These are phyloP conservation scores for Laspeyria flexula DNA, from an alignment of 2,888 invertebrate genomes.

Conservation along the genomic window DNA sequence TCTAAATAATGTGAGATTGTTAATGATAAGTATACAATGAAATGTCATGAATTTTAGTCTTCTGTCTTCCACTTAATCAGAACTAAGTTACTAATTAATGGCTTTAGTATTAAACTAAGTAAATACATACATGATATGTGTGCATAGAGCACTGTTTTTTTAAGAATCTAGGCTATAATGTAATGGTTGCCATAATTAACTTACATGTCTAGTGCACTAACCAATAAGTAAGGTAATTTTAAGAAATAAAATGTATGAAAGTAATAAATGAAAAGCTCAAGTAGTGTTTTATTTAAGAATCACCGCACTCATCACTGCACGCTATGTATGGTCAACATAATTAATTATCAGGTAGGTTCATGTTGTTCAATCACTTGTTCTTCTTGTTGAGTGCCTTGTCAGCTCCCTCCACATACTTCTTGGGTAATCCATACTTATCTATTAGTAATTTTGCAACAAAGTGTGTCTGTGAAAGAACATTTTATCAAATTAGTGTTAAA, in stretches of 20 bases:
- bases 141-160: too few species aligned
- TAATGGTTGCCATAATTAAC: constrained; percentile 32
- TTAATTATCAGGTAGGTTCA: too few species aligned
- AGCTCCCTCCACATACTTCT: constrained; percentile 90
- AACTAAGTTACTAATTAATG: constrained; percentile 4
- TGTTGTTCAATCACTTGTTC: constrained; percentile 66
- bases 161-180: too few species aligned
- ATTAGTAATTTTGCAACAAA: constrained; percentile 82
- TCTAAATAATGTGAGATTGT: neutral
- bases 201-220: constrained; percentile 2
- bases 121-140: too few species aligned
- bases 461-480: constrained; percentile 68
- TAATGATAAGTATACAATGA: constrained; percentile 14
- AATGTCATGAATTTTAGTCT: constrained; percentile 40
- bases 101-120: neutral
- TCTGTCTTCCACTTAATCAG: constrained; percentile 49
- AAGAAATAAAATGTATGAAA: constrained; percentile 29
- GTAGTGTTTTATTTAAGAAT: constrained; percentile 38
- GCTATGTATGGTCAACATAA: constrained; percentile 5
- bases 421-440: constrained; percentile 92
- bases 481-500: too few species aligned
- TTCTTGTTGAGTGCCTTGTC: constrained; percentile 91
- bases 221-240: constrained; percentile 21
- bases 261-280: constrained; percentile 35
- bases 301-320: constrained; percentile 34